Evolutionary conservation across 2,888 invertebrate species (phyloP).

Genomic region (Cerastis leucographa): DNA sequence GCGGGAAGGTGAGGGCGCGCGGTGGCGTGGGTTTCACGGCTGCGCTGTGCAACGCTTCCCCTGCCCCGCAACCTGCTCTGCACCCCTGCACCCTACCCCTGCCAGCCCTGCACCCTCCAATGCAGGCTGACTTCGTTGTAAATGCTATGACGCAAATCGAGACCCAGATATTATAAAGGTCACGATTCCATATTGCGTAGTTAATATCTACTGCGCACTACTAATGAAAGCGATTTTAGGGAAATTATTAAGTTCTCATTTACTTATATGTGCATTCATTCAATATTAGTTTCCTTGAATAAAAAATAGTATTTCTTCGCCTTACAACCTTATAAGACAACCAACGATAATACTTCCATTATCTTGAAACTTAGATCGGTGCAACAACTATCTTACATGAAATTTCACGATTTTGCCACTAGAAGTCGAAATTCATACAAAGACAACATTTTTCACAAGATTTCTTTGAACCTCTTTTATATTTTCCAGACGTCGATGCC

Average conservation of each 20-base stretch:
- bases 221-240: neutral
- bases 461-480: neutral
- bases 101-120: neutral
- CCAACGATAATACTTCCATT: neutral
- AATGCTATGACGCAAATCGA: conserved; percentile 24
- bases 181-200: neutral
- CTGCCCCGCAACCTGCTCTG: neutral
- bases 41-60: conserved; percentile 50
- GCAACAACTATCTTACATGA: neutral
- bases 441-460: neutral
- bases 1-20: neutral
- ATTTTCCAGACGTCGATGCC: conserved; percentile 93
- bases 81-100: neutral
- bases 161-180: neutral
- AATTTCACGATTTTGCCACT: neutral
- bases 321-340: neutral
- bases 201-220: neutral
- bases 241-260: neutral
- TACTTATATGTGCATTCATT: neutral
- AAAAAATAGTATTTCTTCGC: neutral
- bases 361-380: neutral
- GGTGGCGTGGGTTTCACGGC: conserved; percentile 29
- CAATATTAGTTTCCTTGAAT: neutral
- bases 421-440: neutral
- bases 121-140: conserved; percentile 32